Percentiles rank a stretch among this genome's conserved stretches.
phyloP scores from a whole-genome alignment of 2,797 vertebrate species.

The Leptoclinus maculatus region DNA sequence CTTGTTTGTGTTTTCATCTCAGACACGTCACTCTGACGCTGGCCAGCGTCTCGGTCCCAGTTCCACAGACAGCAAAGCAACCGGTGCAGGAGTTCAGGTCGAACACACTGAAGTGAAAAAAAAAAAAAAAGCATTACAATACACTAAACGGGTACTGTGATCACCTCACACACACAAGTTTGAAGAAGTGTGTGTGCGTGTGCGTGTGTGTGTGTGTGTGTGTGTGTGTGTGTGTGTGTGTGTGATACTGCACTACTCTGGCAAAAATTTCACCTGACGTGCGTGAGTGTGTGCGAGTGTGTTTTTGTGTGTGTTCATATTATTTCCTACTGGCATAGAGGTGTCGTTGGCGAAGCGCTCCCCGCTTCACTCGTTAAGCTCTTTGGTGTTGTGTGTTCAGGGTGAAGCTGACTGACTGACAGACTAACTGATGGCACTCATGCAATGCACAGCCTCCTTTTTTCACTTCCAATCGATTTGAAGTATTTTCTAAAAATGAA shows the following conservation, averaged over 20 bases:
- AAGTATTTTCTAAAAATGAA: constrained; percentile 83
- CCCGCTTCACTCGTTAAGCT: constrained; percentile 79
- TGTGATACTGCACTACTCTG: constrained; percentile 81
- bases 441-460: constrained; percentile 89
- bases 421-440: constrained; percentile 85
- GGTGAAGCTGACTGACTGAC: constrained; percentile 85
- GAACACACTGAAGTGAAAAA: constrained; percentile 81
- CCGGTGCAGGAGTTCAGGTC: constrained; percentile 82
- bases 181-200: constrained; percentile 51
- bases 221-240: constrained; percentile 24
- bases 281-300: constrained; percentile 69
- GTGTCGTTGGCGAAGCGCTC: constrained; percentile 74
- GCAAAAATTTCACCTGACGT: constrained; percentile 75
- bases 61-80: constrained; percentile 65
- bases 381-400: constrained; percentile 78
- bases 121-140: constrained; percentile 64
- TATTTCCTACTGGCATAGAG: constrained; percentile 76
- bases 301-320: constrained; percentile 72
- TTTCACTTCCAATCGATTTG: constrained; percentile 84
- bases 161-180: constrained; percentile 59
- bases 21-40: constrained; percentile 74
- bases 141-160: constrained; percentile 88
- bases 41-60: constrained; percentile 64
- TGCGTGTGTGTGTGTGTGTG: constrained; percentile 27
- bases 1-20: constrained; percentile 66